Base-by-base conservation (phyloP, 2,113 vertebrate genomes). In the Oreochromis aureus region DNA sequence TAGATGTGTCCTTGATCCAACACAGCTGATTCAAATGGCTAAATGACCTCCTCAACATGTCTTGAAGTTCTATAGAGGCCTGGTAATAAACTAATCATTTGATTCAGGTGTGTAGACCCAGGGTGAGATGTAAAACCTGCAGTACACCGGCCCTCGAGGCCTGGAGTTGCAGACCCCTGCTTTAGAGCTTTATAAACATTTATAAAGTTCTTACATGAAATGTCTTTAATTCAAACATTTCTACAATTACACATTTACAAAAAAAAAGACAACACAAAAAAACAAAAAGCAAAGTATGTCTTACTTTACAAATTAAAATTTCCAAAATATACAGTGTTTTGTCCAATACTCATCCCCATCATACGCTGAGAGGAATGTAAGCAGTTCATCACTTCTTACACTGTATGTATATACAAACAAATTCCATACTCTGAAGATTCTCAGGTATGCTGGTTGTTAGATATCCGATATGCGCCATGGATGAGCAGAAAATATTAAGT, bases 231-330 rank as follows among this genome's bases (percentile, higher is more conserved):
- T 90, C 18, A 82, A 73, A 88, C 24, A 44, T 78, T 80, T 91
- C 89, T 83, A 90, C 41, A 89, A 83, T 48, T 6, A 87, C 27
- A 84, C 55, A 94, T 93, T 92, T 87, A 92, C 84, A 94, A 92
- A 73, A 16, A 48, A 4, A 66, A n/a, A 36, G 11, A 5, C 0
- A 7, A 39, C 6, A n/a, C 34, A 39, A 83, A 82, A 61, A 69
- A 22, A 1, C 19, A 39, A 39, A 39, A 85, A 59, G 5, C 51
- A 41, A 34, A 82, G 18, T 32, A 80, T 10, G 19, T 71, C 18
- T 87, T 85, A 84, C 82, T 86, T 92, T 87, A 89, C 90, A 92
- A 91, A 34, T 16, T 24, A 66, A 69, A 71, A 55, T 84, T 80
- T 92, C 83, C 63, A 86, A 85, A 92, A 92, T 91, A 86, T 89